Evolutionary conservation across 2,113 vertebrate genomes (phyloP).

Genomic region (Salvator merianae): DNA sequence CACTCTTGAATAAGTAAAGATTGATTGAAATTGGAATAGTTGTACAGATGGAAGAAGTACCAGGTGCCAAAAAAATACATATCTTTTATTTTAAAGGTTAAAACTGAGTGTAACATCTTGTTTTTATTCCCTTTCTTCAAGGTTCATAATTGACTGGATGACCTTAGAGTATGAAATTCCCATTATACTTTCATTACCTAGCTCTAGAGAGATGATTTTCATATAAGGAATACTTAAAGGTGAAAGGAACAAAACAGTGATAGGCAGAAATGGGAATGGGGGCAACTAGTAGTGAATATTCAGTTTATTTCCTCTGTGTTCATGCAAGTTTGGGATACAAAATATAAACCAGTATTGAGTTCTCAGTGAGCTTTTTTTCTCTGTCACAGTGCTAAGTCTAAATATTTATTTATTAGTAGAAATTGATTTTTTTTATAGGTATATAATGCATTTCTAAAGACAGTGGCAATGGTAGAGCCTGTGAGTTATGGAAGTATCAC

Average conservation of each 20-base stretch:
- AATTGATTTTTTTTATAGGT: too few relatives aligned
- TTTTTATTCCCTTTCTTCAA: background rate
- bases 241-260: background rate
- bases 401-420: too few relatives aligned
- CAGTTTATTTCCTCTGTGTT: background rate
- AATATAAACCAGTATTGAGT: background rate
- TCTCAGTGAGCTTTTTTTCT: background rate
- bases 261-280: background rate
- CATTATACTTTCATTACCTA: conserved; percentile 6
- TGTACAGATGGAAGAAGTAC: background rate
- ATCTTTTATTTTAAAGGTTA: conserved; percentile 22
- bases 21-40: background rate
- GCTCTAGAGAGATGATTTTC: background rate
- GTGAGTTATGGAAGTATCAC: too few relatives aligned
- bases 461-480: too few relatives aligned
- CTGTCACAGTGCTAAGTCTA: background rate
- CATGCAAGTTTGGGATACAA: background rate
- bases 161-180: conserved; percentile 2
- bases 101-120: background rate
- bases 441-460: too few relatives aligned
- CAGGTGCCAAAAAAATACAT: background rate
- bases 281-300: background rate
- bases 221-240: background rate
- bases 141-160: background rate
- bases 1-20: background rate